These are phyloP conservation scores for Carterocephalus palaemon DNA, from an alignment of 2,888 invertebrate genomes.

Conservation along the genomic window DNA sequence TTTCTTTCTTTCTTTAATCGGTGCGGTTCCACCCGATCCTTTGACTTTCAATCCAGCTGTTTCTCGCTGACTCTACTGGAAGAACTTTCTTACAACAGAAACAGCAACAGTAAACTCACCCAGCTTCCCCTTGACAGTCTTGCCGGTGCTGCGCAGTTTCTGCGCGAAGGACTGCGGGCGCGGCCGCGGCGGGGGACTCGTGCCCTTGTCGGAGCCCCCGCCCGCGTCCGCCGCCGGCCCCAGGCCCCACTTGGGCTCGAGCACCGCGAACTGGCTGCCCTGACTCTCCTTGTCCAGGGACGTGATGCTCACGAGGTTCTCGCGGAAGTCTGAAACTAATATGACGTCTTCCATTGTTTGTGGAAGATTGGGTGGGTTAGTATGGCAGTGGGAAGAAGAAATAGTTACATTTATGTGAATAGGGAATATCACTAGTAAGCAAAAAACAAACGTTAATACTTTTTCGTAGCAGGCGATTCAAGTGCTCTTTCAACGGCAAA, in stretches of 20 bases:
- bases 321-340: constrained; percentile 81
- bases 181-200: constrained; percentile 63
- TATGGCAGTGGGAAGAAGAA: no score
- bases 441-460: no score
- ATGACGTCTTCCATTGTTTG: background rate
- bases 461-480: no score
- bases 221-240: constrained; percentile 28
- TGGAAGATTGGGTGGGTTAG: no score
- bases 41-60: no score
- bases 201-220: constrained; percentile 35
- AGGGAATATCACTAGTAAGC: no score
- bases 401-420: no score
- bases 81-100: no score
- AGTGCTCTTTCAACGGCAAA: no score
- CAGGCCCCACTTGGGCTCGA: constrained; percentile 58
- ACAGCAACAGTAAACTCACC: constrained; percentile 52
- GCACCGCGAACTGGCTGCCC: constrained; percentile 49
- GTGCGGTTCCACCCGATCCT: no score
- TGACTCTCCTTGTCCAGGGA: constrained; percentile 62
- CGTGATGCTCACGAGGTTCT: constrained; percentile 72
- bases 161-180: constrained; percentile 93
- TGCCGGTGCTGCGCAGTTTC: constrained; percentile 90
- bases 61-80: no score
- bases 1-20: no score
- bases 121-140: constrained; percentile 86